phyloP scores from a whole-genome alignment of 2,888 invertebrate genomes.

The Sphaeridia pumilis region DNA sequence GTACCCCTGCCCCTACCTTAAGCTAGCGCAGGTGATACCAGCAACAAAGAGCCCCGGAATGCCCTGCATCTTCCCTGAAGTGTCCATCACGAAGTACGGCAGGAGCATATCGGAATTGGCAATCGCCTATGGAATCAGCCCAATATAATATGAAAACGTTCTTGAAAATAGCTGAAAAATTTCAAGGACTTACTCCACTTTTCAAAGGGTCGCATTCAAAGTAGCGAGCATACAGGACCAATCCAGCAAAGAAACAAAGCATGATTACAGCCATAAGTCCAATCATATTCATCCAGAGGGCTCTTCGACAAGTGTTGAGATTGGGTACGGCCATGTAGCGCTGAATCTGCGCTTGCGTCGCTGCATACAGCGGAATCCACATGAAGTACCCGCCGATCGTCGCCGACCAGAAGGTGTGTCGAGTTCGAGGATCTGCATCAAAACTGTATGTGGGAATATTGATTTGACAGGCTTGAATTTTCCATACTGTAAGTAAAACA shows the following conservation, averaged over 20 bases:
- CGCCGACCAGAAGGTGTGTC: conserved; percentile 28
- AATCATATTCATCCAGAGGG: conserved; percentile 38
- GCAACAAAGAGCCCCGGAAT: conserved; percentile 86
- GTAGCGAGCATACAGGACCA: conserved; percentile 75
- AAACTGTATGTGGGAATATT: conserved; percentile 10
- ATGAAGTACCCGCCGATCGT: conserved; percentile 24
- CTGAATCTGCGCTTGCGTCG: conserved; percentile 14
- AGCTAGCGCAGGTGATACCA: conserved; percentile 86
- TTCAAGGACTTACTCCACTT: conserved; percentile 46
- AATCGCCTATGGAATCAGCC: not conserved
- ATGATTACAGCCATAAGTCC: conserved; percentile 40
- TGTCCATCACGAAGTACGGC: conserved; percentile 76
- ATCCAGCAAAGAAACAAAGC: conserved; percentile 69
- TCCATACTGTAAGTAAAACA: not conserved
- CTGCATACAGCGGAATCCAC: conserved; percentile 25
- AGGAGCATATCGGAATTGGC: conserved; percentile 50
- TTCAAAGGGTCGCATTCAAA: conserved; percentile 70
- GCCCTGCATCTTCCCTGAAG: conserved; percentile 60
- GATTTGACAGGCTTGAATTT: not conserved
- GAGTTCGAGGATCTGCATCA: conserved; percentile 20
- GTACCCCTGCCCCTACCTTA: conserved; percentile 1
- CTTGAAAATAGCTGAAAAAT: not conserved
- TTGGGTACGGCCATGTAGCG: conserved; percentile 12
- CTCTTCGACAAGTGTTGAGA: conserved; percentile 11
- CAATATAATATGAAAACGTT: not conserved